These are phyloP conservation scores for Sebastes kiyomatsui DNA, from an alignment of 2,797 vertebrate species.

Conservation along the genomic window DNA sequence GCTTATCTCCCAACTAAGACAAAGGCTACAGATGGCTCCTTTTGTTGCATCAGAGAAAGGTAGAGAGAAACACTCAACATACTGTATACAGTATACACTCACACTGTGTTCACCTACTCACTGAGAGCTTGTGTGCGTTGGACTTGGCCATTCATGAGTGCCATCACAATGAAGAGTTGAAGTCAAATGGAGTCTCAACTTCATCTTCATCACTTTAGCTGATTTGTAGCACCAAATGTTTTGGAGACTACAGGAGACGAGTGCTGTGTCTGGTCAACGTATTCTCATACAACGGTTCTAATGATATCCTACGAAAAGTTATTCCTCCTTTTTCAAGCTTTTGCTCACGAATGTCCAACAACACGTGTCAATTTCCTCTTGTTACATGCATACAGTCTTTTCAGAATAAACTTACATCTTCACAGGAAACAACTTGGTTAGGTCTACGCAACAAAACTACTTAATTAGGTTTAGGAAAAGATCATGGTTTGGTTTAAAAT, in stretches of 20 bases:
- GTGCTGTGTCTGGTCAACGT: background rate
- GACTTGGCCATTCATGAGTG: conserved; percentile 26
- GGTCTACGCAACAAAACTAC: too few relatives aligned
- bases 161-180: background rate
- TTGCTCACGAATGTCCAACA: too few relatives aligned
- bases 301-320: too few relatives aligned
- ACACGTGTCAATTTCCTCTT: too few relatives aligned
- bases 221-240: background rate
- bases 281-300: too few relatives aligned
- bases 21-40: conserved; percentile 72
- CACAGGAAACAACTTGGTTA: too few relatives aligned
- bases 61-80: conserved; percentile 12
- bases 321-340: too few relatives aligned
- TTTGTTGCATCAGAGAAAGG: conserved; percentile 59
- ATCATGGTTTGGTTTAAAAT: too few relatives aligned
- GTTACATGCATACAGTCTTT: too few relatives aligned
- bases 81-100: background rate
- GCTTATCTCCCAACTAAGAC: conserved; percentile 67
- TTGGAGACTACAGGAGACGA: background rate
- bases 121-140: background rate
- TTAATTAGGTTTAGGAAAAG: too few relatives aligned
- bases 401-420: too few relatives aligned
- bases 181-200: background rate
- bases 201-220: background rate
- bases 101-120: conserved; percentile 8